Conservation (phyloP, 2,797 vertebrate genomes). For the Buceros bicornis region DNA sequence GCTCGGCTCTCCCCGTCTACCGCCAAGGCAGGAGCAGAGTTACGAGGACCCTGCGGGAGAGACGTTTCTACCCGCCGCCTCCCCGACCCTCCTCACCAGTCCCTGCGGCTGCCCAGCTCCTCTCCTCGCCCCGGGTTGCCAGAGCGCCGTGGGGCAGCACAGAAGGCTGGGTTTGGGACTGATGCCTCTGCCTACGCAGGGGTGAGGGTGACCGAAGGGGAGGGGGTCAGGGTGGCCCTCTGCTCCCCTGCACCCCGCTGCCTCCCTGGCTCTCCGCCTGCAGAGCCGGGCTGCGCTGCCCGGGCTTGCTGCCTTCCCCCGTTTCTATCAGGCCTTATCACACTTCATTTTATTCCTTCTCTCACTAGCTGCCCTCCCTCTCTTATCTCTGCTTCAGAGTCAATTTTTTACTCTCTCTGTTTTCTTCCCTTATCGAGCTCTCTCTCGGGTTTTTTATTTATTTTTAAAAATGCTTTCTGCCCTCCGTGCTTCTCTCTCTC, state of each 20-base stretch:
- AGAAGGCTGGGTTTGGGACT: background rate
- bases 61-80: background rate
- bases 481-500: background rate
- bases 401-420: conserved; percentile 43
- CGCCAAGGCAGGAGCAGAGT: rapidly evolving
- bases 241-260: rapidly evolving
- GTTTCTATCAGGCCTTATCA: conserved; percentile 19
- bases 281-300: background rate
- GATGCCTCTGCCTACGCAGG: too few species aligned
- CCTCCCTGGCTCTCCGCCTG: rapidly evolving
- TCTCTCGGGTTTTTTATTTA: too few species aligned
- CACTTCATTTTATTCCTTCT: conserved; percentile 33
- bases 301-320: background rate
- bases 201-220: background rate
- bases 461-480: conserved; percentile 14
- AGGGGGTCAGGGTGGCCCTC: background rate
- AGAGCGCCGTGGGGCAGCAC: rapidly evolving
- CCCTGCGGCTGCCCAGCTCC: background rate
- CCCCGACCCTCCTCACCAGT: background rate
- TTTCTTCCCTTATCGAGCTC: background rate
- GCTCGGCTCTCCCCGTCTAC: background rate
- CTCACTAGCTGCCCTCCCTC: conserved; percentile 29
- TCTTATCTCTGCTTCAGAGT: conserved; percentile 60
- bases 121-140: background rate
- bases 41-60: background rate